Conservation (phyloP, 2,888 invertebrate species). For the Branchipolynoe longqiensis region DNA sequence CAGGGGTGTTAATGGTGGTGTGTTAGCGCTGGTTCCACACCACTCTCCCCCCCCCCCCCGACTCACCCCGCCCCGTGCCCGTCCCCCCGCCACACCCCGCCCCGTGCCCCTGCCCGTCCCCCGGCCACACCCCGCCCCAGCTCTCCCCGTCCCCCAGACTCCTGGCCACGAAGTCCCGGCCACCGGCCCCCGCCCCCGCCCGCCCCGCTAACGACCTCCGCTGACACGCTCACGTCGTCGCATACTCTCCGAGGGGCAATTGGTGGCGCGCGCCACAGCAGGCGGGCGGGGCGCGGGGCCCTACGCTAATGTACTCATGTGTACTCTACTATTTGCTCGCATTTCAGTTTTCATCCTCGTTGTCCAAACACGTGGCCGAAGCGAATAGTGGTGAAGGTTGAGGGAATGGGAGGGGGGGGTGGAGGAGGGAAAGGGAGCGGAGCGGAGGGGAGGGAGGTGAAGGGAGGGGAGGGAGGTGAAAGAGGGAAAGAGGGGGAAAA, state of each 20-base stretch:
- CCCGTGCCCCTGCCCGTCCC: too few species aligned
- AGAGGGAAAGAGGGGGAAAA: too few species aligned
- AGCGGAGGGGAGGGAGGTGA: too few species aligned
- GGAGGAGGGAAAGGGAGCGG: background rate
- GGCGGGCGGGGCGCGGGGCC: background rate
- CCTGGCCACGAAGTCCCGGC: background rate
- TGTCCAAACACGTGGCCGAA: constrained; percentile 25
- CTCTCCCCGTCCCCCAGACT: background rate
- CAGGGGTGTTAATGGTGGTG: too few species aligned
- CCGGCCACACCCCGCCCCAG: background rate
- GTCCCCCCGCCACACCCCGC: too few species aligned
- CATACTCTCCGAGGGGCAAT: background rate
- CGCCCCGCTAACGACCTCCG: background rate
- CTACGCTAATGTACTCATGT: constrained; percentile 44
- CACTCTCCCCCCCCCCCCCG: too few species aligned
- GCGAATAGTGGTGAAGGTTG: too few species aligned
- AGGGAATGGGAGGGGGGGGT: too few species aligned
- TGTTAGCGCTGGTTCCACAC: too few species aligned
- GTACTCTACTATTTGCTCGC: constrained; percentile 30
- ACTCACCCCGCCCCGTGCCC: too few species aligned
- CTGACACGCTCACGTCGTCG: background rate
- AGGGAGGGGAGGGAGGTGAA: too few species aligned
- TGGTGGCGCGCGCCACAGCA: background rate
- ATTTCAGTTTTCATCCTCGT: constrained; percentile 36
- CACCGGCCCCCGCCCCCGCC: background rate